Base-by-base conservation (phyloP, 2,113 vertebrate species). In the Petroica traversi region DNA sequence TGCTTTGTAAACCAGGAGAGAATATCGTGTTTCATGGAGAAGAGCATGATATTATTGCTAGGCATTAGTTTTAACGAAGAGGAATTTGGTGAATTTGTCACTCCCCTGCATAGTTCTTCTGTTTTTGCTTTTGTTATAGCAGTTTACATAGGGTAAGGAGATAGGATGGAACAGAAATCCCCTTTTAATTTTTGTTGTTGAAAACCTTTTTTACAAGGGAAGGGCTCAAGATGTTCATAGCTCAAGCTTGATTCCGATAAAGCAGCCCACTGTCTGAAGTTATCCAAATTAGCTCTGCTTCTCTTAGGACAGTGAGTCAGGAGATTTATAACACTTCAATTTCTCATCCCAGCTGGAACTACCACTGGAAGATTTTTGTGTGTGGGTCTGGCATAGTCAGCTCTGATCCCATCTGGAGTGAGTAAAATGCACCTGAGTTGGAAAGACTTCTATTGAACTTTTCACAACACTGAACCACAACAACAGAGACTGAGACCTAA, bases 1-100 rank as follows among this genome's bases (percentile, higher is more conserved):
- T 80, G 82, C 43, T 92, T 73, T 95, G 85, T 90, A 81, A 90
- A 85, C 55, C 40, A 25, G 72, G 59, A 57, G 57, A 88, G 34
- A 83, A 85, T 94, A 95, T 93, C 8, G 0, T 51, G 55, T 96
- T 94, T 93, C 94, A 45, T 34, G 52, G 79, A 75, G 75, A 93
- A 55, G 55, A 75, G 51, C n/a, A 5, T 23, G 75, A 80, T 95
- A 75, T 54, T 83, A 80, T 95, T 85, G 80, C 72, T 13, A 63
- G 51, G 61, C 36, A 84, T 62, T 69, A 77, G 75, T 88, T 94
- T 83, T 78, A 88, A 77, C 23, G 11, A 52, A 92, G 78, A 90
- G 85, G 88, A 95, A 86, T 88, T 88, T 74, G 68, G 31, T 85
- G 67, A 90, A 95, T 88, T 96, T 95, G 75, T 90, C 68, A 90